A percentile compares a stretch with the other conserved stretches of the same genome.
Conservation (phyloP, 2,113 vertebrate genomes). For the Reinhardtius hippoglossoides region DNA sequence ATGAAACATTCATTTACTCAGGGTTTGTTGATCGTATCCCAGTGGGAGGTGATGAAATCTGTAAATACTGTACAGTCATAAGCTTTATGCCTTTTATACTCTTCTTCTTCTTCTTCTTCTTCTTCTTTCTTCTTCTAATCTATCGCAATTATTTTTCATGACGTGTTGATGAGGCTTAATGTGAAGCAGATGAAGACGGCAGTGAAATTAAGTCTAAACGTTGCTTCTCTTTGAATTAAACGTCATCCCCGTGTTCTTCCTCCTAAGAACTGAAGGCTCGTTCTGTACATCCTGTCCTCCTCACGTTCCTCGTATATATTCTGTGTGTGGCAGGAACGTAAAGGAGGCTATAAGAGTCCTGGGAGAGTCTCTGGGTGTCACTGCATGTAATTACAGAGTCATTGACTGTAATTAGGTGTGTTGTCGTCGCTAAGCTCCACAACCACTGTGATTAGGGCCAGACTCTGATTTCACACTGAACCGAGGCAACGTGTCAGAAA, state of each 20-base stretch:
- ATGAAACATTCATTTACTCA: background rate
- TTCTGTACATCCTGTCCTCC: constrained; percentile 11
- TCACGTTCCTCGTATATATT: background rate
- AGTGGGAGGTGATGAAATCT: too few relatives aligned
- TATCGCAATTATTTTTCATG: constrained; percentile 24
- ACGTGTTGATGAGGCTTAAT: constrained; percentile 30
- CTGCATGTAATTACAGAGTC: constrained; percentile 55
- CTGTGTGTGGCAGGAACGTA: background rate
- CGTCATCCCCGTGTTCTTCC: background rate
- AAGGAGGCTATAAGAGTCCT: background rate
- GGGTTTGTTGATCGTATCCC: background rate
- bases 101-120: background rate
- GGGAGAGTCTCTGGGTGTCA: constrained; percentile 48
- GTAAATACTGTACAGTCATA: too few relatives aligned
- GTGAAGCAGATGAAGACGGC: constrained; percentile 47
- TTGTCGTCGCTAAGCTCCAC: constrained; percentile 38
- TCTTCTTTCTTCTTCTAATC: background rate
- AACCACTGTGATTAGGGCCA: constrained; percentile 51
- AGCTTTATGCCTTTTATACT: background rate
- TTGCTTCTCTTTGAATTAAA: constrained; percentile 33
- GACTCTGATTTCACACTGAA: constrained; percentile 49
- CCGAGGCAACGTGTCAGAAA: constrained; percentile 42
- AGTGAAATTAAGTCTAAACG: constrained; percentile 10
- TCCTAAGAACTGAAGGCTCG: background rate
- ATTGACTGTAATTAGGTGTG: constrained; percentile 57